Evolutionary conservation across 2,888 invertebrate genomes (phyloP).

Genomic region (Cephus sareptanus): DNA sequence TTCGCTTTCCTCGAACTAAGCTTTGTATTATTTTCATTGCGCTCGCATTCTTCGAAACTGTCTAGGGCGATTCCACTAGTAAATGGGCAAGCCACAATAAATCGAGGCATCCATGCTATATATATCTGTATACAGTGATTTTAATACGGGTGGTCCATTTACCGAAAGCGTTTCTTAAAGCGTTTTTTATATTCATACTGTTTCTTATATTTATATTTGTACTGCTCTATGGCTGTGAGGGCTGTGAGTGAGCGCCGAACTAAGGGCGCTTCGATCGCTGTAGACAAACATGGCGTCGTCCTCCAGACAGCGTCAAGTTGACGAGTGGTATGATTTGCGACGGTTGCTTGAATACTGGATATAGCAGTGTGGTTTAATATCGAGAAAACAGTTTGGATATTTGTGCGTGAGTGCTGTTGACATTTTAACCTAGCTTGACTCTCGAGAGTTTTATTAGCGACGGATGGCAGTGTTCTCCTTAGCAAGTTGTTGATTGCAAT

Average conservation of each 20-base stretch:
- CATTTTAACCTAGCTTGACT: not conserved
- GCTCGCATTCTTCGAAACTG: not conserved
- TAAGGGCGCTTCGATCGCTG: too few relatives aligned
- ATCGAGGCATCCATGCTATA: too few relatives aligned
- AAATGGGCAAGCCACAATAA: too few relatives aligned
- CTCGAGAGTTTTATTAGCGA: not conserved
- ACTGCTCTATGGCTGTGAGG: not conserved
- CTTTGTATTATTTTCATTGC: not conserved
- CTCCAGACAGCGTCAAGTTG: not conserved
- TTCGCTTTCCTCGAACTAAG: not conserved
- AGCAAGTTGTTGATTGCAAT: not conserved
- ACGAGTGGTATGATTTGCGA: not conserved
- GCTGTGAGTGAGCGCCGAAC: not conserved
- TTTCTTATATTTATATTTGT: not conserved
- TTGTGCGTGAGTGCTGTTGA: not conserved
- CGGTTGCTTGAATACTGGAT: not conserved
- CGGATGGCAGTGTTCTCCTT: not conserved
- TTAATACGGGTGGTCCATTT: too few relatives aligned
- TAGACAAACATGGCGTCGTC: not conserved
- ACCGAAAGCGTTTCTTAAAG: too few relatives aligned
- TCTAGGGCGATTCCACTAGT: too few relatives aligned
- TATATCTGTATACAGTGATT: too few relatives aligned
- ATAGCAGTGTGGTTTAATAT: not conserved
- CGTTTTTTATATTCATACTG: too few relatives aligned
- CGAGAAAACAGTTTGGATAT: not conserved